A percentile compares a stretch with the other conserved stretches of the same genome.
Conservation (phyloP, 2,888 invertebrate genomes). For the Brachyptera risi region DNA sequence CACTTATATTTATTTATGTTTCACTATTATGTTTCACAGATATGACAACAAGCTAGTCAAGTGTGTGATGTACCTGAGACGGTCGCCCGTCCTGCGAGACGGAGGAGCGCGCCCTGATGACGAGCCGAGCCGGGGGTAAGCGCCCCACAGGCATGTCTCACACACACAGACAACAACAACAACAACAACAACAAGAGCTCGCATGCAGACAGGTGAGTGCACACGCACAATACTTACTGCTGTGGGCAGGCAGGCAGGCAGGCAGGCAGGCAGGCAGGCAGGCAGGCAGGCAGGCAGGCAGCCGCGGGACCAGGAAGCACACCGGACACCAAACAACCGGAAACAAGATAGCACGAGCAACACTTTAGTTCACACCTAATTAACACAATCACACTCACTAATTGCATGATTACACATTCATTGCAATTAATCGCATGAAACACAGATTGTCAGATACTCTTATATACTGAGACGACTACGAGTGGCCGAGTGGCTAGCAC, state of each 20-base stretch:
- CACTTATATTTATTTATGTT: too few species aligned
- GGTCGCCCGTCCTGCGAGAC: background rate
- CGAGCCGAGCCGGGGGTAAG: slow-evolving; percentile 1
- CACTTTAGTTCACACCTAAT: too few species aligned
- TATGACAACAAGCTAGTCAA: background rate
- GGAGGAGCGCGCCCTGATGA: background rate
- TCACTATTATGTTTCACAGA: too few species aligned
- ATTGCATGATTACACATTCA: too few species aligned
- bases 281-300: background rate
- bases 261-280: background rate
- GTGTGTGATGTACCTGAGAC: background rate
- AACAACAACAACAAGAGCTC: too few species aligned
- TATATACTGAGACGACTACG: too few species aligned
- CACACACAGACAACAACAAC: too few species aligned
- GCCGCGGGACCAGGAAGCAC: background rate
- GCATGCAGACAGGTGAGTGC: background rate
- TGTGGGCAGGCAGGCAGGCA: slow-evolving; percentile 1
- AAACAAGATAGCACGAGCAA: slow-evolving; percentile 14
- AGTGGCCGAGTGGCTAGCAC: too few species aligned
- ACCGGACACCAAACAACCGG: too few species aligned
- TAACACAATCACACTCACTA: too few species aligned
- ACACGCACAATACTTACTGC: slow-evolving; percentile 6
- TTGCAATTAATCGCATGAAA: too few species aligned
- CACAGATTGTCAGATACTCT: too few species aligned
- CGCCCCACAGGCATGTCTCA: slow-evolving; percentile 10